Evolutionary conservation across 2,113 vertebrate species (phyloP), one percentile per base, ranked within the genome.

Genomic region (Rhabdornis inornatus): DNA sequence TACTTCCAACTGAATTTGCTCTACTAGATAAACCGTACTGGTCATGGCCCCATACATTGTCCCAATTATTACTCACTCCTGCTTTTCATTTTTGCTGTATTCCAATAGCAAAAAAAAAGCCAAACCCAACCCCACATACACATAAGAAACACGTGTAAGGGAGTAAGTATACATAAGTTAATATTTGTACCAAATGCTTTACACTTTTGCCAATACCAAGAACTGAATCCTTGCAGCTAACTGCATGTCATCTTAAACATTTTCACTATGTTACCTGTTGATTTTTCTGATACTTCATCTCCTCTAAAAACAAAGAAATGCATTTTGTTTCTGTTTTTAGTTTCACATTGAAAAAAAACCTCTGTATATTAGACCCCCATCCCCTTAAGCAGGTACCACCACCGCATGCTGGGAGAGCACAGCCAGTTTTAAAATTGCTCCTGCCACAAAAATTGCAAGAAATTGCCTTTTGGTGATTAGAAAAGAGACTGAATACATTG

Each of bases 281-380:
- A 28, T 64, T 71, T 76, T 37, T 61, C 33, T 33, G 33, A 42
- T 39, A 68, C 4, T 79, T 82, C 35, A 39, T 50, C 9, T 71
- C 20, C 33, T 75, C 33, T 71, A 68, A 88, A 85, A 13, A 76
- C 30, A 76, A 75, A 85, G 5, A 8, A 82, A 64, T 25, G 11
- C 1, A 7, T 40, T 77, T 39, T 77, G 5, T 35, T 80, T 64
- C 40, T n/a, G 6, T 24, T 24, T 65, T 81, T 35, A 31, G 9
- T 52, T 89, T 57, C 45, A 80, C 3, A 27, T 49, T 15, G 21
- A 22, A 53, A 45, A 19, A 35, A 63, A 57, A 7, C 10, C 1
- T n/a, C 13, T 19, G 0, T 18, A 10, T 17, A 4, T 49, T 18
- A 40, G 27, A n/a, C 2, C 1, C 2, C 17, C 11, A 24, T 42